Percentiles rank a stretch among this genome's conserved stretches.
Evolutionary conservation across 2,797 vertebrate genomes (phyloP).

Genomic region (Squalus acanthias): DNA sequence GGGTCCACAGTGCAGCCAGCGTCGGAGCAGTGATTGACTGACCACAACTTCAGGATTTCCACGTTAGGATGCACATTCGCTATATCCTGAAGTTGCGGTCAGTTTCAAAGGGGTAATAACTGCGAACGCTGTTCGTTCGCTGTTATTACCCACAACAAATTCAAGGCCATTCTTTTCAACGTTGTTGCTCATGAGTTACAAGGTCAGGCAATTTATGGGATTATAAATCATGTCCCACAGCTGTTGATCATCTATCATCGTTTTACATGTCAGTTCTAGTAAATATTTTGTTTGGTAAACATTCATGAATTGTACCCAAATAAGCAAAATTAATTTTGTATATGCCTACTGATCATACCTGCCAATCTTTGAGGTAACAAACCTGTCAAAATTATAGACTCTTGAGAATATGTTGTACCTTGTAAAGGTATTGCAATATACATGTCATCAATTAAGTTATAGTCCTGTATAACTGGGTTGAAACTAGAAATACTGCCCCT

Average conservation of each 20-base stretch:
- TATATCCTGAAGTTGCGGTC: no score
- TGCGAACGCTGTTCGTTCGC: no score
- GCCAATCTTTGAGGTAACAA: neutral
- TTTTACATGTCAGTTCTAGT: neutral
- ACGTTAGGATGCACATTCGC: no score
- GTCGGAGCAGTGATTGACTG: no score
- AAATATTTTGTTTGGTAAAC: neutral
- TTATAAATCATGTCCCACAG: neutral
- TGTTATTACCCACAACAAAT: no score
- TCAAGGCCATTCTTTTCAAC: neutral
- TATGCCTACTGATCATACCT: neutral
- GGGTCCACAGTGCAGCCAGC: no score
- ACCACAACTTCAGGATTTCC: no score
- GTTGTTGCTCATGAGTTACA: neutral
- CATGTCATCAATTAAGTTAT: neutral
- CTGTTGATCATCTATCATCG: neutral
- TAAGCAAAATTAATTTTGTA: neutral
- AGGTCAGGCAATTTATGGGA: neutral
- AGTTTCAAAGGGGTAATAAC: no score
- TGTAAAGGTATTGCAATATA: neutral
- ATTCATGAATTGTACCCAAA: neutral
- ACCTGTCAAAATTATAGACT: neutral
- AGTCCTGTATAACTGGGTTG: neutral
- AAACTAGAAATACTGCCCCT: neutral
- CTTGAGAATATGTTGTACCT: neutral